Evolutionary conservation across 2,888 invertebrate species (phyloP), one percentile per base, ranked within the genome.

Genomic region (Gnatocerus cornutus): DNA sequence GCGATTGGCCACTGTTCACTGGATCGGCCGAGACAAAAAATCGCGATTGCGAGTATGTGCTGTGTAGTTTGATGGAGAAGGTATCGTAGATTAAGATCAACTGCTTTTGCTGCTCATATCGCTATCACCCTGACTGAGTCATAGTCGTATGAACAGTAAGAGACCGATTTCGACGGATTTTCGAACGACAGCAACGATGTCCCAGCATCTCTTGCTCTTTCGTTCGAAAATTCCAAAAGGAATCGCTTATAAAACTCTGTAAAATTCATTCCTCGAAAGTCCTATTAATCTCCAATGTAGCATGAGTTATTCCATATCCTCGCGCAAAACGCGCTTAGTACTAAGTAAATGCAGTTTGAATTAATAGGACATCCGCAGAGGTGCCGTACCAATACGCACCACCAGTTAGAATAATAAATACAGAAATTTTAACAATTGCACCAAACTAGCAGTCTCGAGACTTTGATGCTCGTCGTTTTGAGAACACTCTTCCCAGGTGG

Each of bases 31-130:
- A 83, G 83, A 82, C 82, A 80, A 80, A 79, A 79, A 75, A 37
- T 39, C 70, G 78, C 80, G 79, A 79, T 78, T 50, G 74, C 37
- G 27, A 82, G 81, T 83, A 79, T 83, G 83, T 84, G 82, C 82
- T 82, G 83, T 83, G 83, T 85, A 84, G 83, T 84, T 83, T 84
- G 83, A 83, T 84, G 84, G 84, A 85, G 84, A 84, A 84, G 82
- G 83, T 84, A 84, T 82, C 84, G 79, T 81, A 80, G 55, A 61
- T 39, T 59, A 59, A 65, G 37, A 43, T 67, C 67, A 59, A 68
- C 61, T 81, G 81, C 78, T 80, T 69, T 79, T 79, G 77, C 81
- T 81, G 82, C 77, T 83, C 82, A 82, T 83, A 81, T 80, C 71
- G 71, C 77, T 74, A 73, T 74, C 73, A 67, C 63, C 56, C 61